These are phyloP conservation scores for Troides oblongomaculatus DNA, from an alignment of 2,888 invertebrate genomes.

Conservation along the genomic window DNA sequence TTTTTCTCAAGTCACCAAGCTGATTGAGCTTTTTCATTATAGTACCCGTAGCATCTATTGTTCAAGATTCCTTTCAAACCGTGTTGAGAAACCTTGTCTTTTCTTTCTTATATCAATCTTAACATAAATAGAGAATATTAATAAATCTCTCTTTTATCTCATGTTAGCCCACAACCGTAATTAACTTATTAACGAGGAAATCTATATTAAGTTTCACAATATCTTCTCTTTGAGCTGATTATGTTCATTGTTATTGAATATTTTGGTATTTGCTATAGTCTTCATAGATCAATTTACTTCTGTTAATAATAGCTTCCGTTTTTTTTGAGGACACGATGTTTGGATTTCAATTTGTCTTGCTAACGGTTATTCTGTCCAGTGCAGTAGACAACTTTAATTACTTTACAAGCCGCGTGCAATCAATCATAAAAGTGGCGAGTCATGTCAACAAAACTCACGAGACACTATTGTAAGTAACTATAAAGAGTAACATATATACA, in stretches of 20 bases:
- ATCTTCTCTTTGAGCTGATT: too few species aligned
- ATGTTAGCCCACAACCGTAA: neutral
- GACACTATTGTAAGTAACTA: slow-evolving; percentile 10
- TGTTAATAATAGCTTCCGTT: slow-evolving; percentile 2
- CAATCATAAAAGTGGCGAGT: slow-evolving; percentile 62
- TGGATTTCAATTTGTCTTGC: slow-evolving; percentile 52
- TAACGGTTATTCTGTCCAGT: slow-evolving; percentile 55
- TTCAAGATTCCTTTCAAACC: slow-evolving; percentile 19
- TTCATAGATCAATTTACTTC: neutral
- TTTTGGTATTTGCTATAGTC: neutral
- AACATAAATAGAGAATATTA: slow-evolving; percentile 1
- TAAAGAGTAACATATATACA: neutral
- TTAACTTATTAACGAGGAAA: neutral
- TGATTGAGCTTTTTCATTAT: slow-evolving; percentile 24
- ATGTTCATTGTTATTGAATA: neutral
- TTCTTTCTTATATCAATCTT: slow-evolving; percentile 9
- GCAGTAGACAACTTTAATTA: slow-evolving; percentile 75
- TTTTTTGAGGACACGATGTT: slow-evolving; percentile 14
- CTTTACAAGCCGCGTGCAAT: slow-evolving; percentile 57
- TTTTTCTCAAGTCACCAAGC: slow-evolving; percentile 15
- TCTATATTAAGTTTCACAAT: too few species aligned
- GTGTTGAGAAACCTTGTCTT: slow-evolving; percentile 10
- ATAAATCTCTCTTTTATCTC: neutral
- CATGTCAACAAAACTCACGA: slow-evolving; percentile 45
- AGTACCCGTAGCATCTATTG: slow-evolving; percentile 15